Conservation (phyloP, 1,140 invertebrate species). For the Chrysopa pallens region DNA sequence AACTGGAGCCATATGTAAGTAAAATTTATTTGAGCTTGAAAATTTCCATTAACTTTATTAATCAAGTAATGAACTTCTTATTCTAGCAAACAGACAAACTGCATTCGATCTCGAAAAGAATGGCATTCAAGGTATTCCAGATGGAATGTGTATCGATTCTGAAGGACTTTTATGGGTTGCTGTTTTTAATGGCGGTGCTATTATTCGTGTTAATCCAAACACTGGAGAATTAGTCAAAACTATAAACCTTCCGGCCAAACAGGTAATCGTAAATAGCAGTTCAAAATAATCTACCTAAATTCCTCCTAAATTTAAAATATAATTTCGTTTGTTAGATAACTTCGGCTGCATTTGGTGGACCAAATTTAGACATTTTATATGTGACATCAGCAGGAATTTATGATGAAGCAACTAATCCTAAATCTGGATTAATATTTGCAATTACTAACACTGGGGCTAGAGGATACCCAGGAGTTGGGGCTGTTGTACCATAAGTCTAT, state of each 20-base stretch:
- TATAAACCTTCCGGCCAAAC: constrained; percentile 15
- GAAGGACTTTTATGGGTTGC: constrained; percentile 45
- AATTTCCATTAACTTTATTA: no score
- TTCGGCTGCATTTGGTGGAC: constrained; percentile 59
- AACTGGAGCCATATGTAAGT: constrained; percentile 45
- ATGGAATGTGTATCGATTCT: constrained; percentile 49
- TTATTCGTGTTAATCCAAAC: constrained; percentile 18
- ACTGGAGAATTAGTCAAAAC: constrained; percentile 16
- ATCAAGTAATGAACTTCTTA: no score
- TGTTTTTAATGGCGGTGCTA: constrained; percentile 23
- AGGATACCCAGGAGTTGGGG: constrained; percentile 18
- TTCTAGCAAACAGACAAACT: constrained; percentile 11
- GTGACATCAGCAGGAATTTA: constrained; percentile 42
- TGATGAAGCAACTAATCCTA: constrained; percentile 27
- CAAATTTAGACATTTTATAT: constrained; percentile 48
- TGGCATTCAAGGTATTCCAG: constrained; percentile 25
- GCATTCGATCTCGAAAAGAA: constrained; percentile 10
- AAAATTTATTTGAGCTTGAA: constrained; percentile 1
- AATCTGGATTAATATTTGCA: constrained; percentile 45
- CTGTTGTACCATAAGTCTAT: no score
- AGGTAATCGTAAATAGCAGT: constrained; percentile 8
- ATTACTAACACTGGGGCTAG: constrained; percentile 40
- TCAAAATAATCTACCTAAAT: no score
- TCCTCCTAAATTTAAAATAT: background rate
- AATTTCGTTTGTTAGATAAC: constrained; percentile 27